Base-by-base conservation (phyloP, 1,140 invertebrate genomes). In the Bombus turneri region DNA sequence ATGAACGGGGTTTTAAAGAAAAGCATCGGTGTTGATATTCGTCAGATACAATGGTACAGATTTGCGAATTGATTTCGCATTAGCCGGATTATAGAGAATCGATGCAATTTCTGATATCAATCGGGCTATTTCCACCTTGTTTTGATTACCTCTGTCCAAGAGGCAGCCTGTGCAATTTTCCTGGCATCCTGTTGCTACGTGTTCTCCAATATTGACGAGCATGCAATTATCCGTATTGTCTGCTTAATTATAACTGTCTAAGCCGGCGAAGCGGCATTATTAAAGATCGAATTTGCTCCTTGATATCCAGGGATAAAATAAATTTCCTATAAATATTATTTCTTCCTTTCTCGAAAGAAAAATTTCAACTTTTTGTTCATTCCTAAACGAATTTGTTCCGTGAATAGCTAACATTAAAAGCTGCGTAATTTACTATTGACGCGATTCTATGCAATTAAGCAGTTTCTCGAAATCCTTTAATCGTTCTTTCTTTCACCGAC, bases 61-160 rank as follows among this genome's bases (percentile, higher is more conserved):
- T 85, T 85, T 28, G 79, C 73, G 71, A 82, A 85, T 88, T 78
- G 87, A 88, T 88, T 86, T 86, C 79, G 77, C 47, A 57, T 90
- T 59, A 83, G 39, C 22, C 34, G 34, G 64, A 81, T 86, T 81
- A 82, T 73, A 62, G 72, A 73, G n/a, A 57, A 79, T 86, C 76
- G 83, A 90, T 83, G 83, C 88, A 90, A 88, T 90, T 90, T 90
- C 88, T 90, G 88, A 88, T 86, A 77, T 90, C 66, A 85, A 84
- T 85, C 88, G 77, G 62, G 81, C 81, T 88, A 83, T 90, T 88
- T 88, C 89, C 89, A 87, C 71, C 88, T 88, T 74, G 86, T 90
- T 90, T 85, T 82, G 86, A 90, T 90, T 88, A 86, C 80, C 73
- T 47, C 34, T 74, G 78, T 80, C 47, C 53, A 81, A 86, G 79